phyloP scores from a whole-genome alignment of 2,888 invertebrate species.

The Dolomedes plantarius region DNA sequence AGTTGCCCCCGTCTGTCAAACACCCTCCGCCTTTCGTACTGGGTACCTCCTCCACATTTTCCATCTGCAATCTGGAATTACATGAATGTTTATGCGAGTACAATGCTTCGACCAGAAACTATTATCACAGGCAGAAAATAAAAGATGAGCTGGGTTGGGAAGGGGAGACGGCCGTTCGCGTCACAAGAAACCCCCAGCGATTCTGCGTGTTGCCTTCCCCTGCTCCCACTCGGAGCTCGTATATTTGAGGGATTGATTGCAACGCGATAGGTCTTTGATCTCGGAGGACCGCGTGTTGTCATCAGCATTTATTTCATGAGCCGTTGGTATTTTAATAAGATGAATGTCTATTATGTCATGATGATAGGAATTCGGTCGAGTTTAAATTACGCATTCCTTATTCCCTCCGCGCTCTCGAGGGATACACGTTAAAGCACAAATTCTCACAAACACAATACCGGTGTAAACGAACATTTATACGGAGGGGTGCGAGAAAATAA shows the following conservation, averaged over 20 bases:
- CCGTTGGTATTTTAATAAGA: not conserved
- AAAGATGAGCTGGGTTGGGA: slow-evolving; percentile 1
- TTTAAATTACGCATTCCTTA: no score
- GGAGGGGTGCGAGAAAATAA: no score
- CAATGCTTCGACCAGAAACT: slow-evolving; percentile 39
- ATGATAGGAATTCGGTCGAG: no score
- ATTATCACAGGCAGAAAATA: slow-evolving; percentile 33
- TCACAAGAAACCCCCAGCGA: not conserved
- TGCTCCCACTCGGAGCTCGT: not conserved
- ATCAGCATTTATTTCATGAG: not conserved
- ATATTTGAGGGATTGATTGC: not conserved
- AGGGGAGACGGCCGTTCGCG: slow-evolving; percentile 10
- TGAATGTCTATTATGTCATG: no score
- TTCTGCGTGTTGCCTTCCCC: not conserved
- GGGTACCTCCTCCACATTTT: not conserved
- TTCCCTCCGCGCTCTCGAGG: no score
- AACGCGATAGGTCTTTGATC: not conserved
- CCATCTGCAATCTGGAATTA: slow-evolving; percentile 30
- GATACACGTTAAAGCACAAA: no score
- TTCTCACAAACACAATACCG: no score
- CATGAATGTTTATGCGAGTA: slow-evolving; percentile 50
- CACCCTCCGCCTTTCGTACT: not conserved
- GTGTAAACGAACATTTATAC: no score
- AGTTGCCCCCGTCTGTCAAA: slow-evolving; percentile 62
- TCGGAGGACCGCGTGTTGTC: not conserved